Base-by-base conservation (phyloP, 2,797 vertebrate genomes). In the Urophycis tenuis region DNA sequence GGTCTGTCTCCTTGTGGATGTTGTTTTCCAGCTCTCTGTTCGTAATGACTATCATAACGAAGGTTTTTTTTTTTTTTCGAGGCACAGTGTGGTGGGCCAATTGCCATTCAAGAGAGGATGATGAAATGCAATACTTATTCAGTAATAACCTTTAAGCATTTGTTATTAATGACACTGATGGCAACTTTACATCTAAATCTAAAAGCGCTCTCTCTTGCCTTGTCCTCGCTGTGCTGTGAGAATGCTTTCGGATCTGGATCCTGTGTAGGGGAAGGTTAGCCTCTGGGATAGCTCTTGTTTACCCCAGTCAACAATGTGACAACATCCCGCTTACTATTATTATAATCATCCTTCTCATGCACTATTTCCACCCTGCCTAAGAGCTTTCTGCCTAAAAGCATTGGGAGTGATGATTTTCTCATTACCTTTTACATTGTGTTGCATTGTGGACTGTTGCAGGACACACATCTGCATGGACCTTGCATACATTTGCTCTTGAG, bases 91-190 rank as follows among this genome's bases (percentile, higher is more conserved):
- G 60, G n/a, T 11, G 11, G 12, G 25, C 10, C 25, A 67, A 67
- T 10, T 29, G 25, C 60, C 9, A 67, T 67, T 67, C 60, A 67
- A 67, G 60, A 67, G 60, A 67, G 60, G 25, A 67, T 67, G 60
- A 29, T 67, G 60, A 67, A 67, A 67, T 67, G 60, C 60, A 67
- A 67, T 29, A 67, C 53, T 67, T 3, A 67, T 67, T 64, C 60
- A 67, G 60, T 67, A 67, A 29, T 29, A 67, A 29, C 60, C 60
- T 67, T 17, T 11, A 29, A 64, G n/a, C 53, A 60, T 60, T 60
- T 3, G 53, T 25, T 2, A 60, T 25, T 25, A 60, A 25, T n/a
- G 53, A 0, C 53, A 60, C 53, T 60, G 53, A 60, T 60, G 22
- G 17, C 53, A 60, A 60, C 22, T 60, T 60, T n/a, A 60, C n/a